Evolutionary conservation across 2,797 vertebrate genomes (phyloP).

Genomic region (Semaprochilodus insignis): DNA sequence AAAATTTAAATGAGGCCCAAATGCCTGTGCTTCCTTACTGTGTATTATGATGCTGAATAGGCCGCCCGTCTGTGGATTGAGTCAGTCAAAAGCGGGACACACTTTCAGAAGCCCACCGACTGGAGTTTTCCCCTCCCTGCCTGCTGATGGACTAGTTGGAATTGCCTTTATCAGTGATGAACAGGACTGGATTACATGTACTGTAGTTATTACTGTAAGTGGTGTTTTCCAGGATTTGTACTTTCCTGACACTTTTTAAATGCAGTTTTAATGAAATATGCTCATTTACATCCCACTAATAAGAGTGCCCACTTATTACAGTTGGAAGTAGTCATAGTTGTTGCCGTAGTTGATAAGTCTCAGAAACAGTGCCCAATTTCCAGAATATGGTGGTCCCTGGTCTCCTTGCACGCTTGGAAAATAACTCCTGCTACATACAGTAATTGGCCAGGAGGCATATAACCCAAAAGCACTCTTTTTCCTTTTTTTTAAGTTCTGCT

Average conservation of each 20-base stretch:
- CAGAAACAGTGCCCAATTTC: background rate
- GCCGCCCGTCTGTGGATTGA: constrained; percentile 59
- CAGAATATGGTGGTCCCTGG: background rate
- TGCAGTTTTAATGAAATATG: constrained; percentile 9
- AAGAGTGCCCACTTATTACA: background rate
- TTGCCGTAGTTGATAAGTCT: background rate
- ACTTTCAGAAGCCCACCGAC: constrained; percentile 48
- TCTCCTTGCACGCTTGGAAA: background rate
- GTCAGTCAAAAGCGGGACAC: constrained; percentile 55
- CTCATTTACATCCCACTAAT: background rate
- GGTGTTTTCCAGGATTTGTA: background rate
- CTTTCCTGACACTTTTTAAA: too few species aligned
- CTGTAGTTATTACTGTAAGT: background rate
- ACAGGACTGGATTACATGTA: background rate
- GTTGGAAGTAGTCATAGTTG: background rate
- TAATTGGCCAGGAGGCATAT: background rate
- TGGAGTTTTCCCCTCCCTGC: constrained; percentile 21
- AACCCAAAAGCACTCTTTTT: background rate
- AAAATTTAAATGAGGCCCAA: constrained; percentile 61
- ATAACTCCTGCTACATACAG: background rate
- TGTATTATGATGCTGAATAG: constrained; percentile 50
- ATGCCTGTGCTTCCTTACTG: constrained; percentile 34
- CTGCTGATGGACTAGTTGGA: constrained; percentile 6
- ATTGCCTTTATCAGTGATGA: background rate
- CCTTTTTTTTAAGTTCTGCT: background rate